A percentile compares a stretch with the other conserved stretches of the same genome.
Conservation (phyloP, 1,140 invertebrate species). For the Charaxes varanes region DNA sequence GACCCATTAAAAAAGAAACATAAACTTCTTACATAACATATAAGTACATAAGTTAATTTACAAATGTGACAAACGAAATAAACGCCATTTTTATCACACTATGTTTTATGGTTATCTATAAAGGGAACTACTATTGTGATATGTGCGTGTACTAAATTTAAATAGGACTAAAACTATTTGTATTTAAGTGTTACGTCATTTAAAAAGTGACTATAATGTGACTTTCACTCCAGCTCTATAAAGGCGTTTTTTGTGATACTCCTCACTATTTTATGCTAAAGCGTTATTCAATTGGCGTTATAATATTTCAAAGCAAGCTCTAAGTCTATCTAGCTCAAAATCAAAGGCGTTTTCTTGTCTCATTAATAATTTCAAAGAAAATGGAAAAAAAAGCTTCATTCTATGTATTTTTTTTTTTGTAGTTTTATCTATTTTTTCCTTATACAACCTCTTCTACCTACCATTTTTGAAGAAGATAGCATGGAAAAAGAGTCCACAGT, state of each 20-base stretch:
- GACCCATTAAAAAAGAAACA: no score
- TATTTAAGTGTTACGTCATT: no score
- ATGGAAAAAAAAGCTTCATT: constrained; percentile 17
- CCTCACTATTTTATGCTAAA: constrained; percentile 5
- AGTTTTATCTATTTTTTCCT: constrained; percentile 44
- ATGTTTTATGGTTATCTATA: no score
- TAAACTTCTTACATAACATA: no score
- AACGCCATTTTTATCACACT: no score
- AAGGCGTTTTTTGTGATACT: neutral
- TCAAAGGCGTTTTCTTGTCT: constrained; percentile 7
- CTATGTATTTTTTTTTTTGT: constrained; percentile 21
- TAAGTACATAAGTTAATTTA: no score
- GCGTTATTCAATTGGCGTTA: constrained; percentile 2
- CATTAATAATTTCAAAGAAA: constrained; percentile 9
- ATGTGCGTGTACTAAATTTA: no score
- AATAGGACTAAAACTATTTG: no score
- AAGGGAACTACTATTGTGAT: no score
- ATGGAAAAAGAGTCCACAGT: constrained; percentile 70
- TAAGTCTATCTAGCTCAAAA: constrained; percentile 8
- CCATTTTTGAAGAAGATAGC: constrained; percentile 70
- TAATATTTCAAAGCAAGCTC: constrained; percentile 13
- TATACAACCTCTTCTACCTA: constrained; percentile 73
- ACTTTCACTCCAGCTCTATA: constrained; percentile 11
- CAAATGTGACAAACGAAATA: no score
- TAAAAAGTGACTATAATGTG: no score